Evolutionary conservation across 1,140 invertebrate genomes (phyloP).

Genomic region (Atta cephalotes): DNA sequence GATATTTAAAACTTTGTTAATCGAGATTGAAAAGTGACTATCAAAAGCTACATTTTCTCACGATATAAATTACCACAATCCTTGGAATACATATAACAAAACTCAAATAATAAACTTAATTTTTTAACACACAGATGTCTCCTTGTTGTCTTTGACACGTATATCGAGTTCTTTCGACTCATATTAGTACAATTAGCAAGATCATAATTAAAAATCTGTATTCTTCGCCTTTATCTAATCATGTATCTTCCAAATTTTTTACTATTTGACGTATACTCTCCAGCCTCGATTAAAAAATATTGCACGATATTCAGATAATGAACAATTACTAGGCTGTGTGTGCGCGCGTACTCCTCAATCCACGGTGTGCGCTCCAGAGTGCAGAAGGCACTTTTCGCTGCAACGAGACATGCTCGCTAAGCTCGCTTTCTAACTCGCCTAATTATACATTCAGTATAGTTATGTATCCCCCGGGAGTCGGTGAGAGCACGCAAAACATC

Average conservation of each 20-base stretch:
- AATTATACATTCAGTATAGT: constrained; percentile 2
- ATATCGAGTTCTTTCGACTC: background rate
- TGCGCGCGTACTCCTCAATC: background rate
- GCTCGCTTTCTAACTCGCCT: constrained; percentile 37
- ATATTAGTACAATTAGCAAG: background rate
- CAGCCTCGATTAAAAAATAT: background rate
- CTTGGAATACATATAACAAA: background rate
- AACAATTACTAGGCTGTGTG: constrained; percentile 15
- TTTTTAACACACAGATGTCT: background rate
- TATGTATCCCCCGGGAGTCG: background rate
- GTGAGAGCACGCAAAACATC: background rate
- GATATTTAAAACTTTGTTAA: background rate
- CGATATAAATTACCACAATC: background rate
- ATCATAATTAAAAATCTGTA: background rate
- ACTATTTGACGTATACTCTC: background rate
- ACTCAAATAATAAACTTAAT: background rate
- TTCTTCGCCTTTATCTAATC: background rate
- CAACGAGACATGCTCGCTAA: constrained; percentile 26
- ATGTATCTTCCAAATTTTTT: background rate
- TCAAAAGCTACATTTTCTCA: background rate
- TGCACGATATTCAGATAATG: background rate
- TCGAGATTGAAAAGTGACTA: background rate
- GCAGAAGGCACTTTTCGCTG: background rate
- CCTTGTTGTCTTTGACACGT: background rate
- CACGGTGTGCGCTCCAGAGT: background rate